Evolutionary conservation across 2,113 vertebrate species (phyloP).

Genomic region (Hemiscyllium ocellatum): DNA sequence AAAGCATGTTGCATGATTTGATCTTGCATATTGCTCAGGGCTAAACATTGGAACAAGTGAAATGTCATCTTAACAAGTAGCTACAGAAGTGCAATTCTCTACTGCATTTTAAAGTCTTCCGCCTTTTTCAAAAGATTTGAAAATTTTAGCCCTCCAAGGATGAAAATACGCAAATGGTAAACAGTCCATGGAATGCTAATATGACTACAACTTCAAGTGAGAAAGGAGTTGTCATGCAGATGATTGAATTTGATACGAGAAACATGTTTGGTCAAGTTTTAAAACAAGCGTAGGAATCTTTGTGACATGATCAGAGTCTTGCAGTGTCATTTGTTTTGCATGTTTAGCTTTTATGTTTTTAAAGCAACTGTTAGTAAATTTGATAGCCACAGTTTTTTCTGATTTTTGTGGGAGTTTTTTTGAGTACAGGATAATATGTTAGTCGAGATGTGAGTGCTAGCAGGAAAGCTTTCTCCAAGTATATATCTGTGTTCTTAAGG

Average conservation of each 20-base stretch:
- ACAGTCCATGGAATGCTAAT: neutral
- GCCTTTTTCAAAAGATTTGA: neutral
- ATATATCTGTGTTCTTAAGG: neutral
- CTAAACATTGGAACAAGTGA: neutral
- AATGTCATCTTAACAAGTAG: neutral
- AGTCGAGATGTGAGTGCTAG: neutral
- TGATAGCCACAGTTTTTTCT: neutral
- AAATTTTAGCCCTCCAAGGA: neutral
- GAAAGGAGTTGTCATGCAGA: neutral
- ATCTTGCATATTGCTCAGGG: neutral
- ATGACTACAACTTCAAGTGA: neutral
- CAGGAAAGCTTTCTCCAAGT: neutral
- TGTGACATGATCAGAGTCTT: neutral
- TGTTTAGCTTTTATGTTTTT: neutral
- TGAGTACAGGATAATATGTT: neutral
- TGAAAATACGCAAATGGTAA: neutral
- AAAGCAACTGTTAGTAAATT: neutral
- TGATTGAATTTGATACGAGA: neutral
- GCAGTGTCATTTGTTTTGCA: neutral
- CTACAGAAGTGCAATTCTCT: slow-evolving; percentile 1
- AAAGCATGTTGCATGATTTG: neutral
- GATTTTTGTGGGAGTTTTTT: neutral
- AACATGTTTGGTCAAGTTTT: neutral
- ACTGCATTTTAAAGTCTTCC: neutral
- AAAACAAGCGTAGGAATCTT: neutral